Evolutionary conservation across 2,113 vertebrate species (phyloP), one percentile per base, ranked within the genome.

Genomic region (Solea senegalensis): DNA sequence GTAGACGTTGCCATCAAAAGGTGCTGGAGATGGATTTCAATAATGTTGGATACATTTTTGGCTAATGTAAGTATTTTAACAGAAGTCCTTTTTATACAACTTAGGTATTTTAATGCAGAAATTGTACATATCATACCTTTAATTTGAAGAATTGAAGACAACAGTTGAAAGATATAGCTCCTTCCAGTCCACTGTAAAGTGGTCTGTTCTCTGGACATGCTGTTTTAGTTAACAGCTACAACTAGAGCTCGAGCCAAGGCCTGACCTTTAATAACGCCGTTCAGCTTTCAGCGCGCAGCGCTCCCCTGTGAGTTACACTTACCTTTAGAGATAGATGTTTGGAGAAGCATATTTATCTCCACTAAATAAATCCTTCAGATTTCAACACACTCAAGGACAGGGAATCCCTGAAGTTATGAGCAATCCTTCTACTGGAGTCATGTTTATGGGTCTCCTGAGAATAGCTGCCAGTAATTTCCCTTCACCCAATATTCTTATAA

Each of bases 341-440:
- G 14, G 69, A 76, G 77, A 71, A 45, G 51, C 49, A 65, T 78
- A 90, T 88, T 91, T 84, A 89, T 89, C 89, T 69, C 77, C 73
- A 6, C 82, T 76, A 78, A 78, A 87, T 78, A 75, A 84, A 92
- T 90, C 83, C 84, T 82, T 92, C 85, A 90, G 72, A 76, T 76
- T 74, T 80, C 83, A 73, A 71, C 57, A 61, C 53, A 52, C n/a
- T 81, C 73, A 92, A 88, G 84, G 84, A 89, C 78, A 83, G 83
- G 89, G 74, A 88, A 78, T 83, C 78, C 84, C 82, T 74, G 65
- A 83, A 73, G 88, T 82, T 76, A 74, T 61, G 60, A 62, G 63
- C 44, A 61, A 58, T 76, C 79, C 64, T 73, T 70, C 75, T 39
- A 62, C 66, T 68, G 56, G 73, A 76, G 62, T 46, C 8, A 50